Percentiles rank a stretch among this genome's conserved stretches.
These are phyloP conservation scores for Molanna angustata DNA, from an alignment of 2,888 invertebrate genomes.

Conservation along the genomic window DNA sequence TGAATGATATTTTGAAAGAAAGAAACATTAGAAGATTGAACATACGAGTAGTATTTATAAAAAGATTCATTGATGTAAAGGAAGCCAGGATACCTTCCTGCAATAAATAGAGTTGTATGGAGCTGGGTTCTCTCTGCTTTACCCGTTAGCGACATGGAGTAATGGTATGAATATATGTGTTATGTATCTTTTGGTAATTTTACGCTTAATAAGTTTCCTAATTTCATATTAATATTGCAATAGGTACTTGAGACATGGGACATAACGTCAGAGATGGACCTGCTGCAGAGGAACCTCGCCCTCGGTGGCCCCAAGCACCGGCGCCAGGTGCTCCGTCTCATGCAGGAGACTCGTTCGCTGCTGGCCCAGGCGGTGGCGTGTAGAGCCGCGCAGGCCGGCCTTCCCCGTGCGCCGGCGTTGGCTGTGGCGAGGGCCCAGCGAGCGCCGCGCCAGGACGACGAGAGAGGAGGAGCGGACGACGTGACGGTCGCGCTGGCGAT, in stretches of 20 bases:
- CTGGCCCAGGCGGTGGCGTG: slow-evolving; percentile 49
- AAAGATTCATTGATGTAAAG: no score
- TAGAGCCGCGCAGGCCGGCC: slow-evolving; percentile 50
- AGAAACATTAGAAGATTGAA: no score
- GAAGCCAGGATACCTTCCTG: no score
- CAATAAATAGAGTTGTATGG: no score
- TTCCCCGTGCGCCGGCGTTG: slow-evolving; percentile 70
- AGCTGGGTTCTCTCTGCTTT: no score
- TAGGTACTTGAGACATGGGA: slow-evolving; percentile 42
- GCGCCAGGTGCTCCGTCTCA: slow-evolving; percentile 40
- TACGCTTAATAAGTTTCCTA: no score
- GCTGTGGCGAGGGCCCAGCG: slow-evolving; percentile 54
- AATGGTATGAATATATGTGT: no score
- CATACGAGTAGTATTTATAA: no score
- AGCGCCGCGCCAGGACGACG: slow-evolving; percentile 45
- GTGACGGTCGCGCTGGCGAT: slow-evolving; percentile 77
- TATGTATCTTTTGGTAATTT: no score
- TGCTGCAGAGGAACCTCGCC: slow-evolving; percentile 83
- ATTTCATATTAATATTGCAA: no score
- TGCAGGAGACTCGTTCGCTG: slow-evolving; percentile 40
- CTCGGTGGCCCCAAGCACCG: slow-evolving; percentile 85
- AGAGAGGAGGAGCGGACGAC: slow-evolving; percentile 72
- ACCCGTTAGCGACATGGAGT: no score
- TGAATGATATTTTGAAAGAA: no score
- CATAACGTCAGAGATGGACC: slow-evolving; percentile 57